Evolutionary conservation across 2,888 invertebrate species (phyloP), one percentile per base, ranked within the genome.

Genomic region (Melinaea menophilus): DNA sequence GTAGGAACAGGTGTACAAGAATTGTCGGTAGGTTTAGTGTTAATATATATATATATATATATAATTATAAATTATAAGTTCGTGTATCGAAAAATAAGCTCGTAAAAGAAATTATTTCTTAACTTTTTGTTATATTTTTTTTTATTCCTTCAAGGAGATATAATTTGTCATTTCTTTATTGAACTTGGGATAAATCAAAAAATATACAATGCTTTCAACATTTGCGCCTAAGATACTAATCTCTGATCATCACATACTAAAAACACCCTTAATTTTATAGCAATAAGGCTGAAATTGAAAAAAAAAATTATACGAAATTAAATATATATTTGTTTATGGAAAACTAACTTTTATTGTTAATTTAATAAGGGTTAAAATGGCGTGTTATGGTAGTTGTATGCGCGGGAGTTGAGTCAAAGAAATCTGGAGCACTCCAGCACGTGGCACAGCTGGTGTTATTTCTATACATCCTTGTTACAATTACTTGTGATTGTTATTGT

Each of bases 361-460:
- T 3, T 0, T 0, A 13, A 7, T 54, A 61, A 48, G 9, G 34
- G 0, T 12, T 35, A 33, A 47, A 37, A 22, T 54, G 31, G 31
- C 9, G 51, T 51, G 51, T 9, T 1, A 5, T 51, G 2, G 9
- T 31, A 31, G 22, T 51, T 51, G n/a, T 22, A 51, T 31, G 51
- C 51, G 51, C 51, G 51, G 51, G 51, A 22, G 51, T 59, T 31
- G 45, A 56, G 62, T 37, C 56, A 63, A 66, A 61, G 58, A 57
- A 64, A 67, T 59, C 58, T 69, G 56, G 63, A 69, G 65, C 65
- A 60, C 58, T 58, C 35, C 47, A 61, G 60, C 69, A 64, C 69
- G 67, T 69, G 67, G 60, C 61, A 58, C 67, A 67, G 67, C 67
- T 67, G 67, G 67, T 65, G 61, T 60, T 63, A 59, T 31, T 45